Evolutionary conservation across 2,888 invertebrate genomes (phyloP).

Genomic region (Subacronicta megacephala): DNA sequence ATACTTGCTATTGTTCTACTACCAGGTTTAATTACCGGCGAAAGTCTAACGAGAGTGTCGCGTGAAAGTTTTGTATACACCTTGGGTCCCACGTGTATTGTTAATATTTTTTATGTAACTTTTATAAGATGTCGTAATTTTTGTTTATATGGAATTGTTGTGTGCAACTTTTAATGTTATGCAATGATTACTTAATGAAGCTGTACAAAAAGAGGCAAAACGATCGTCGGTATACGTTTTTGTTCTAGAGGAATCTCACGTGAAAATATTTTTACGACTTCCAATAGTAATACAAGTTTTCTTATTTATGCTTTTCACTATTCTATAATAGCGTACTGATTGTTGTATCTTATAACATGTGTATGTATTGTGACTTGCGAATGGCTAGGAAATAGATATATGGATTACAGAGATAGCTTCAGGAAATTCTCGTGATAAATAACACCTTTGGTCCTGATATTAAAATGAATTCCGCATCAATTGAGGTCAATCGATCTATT

Average conservation of each 20-base stretch:
- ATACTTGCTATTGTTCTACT: conserved; percentile 84
- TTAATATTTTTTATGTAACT: conserved; percentile 69
- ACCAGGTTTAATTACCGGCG: conserved; percentile 86
- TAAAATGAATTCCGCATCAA: conserved; percentile 15
- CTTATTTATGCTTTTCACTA: conserved; percentile 16
- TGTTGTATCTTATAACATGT: conserved; percentile 21
- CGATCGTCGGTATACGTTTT: conserved; percentile 28
- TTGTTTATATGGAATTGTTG: conserved; percentile 67
- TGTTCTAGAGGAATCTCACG: conserved; percentile 32
- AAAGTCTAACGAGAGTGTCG: conserved; percentile 85
- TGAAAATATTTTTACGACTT: conserved; percentile 42
- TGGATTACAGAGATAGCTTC: conserved; percentile 41
- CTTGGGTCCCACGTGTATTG: conserved; percentile 73
- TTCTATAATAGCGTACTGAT: conserved; percentile 19
- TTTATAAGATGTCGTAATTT: conserved; percentile 69
- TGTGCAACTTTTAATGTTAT: conserved; percentile 64
- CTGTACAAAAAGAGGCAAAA: conserved; percentile 34
- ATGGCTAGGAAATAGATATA: conserved; percentile 26
- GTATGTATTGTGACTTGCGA: conserved; percentile 20
- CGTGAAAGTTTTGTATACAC: conserved; percentile 80
- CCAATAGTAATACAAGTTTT: conserved; percentile 26
- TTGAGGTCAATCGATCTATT: conserved; percentile 21
- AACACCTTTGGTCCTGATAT: conserved; percentile 16
- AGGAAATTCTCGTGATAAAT: conserved; percentile 38
- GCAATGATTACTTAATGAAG: conserved; percentile 60